Percentiles rank a stretch among this genome's conserved stretches.
Evolutionary conservation across 2,113 vertebrate genomes (phyloP).

Genomic region (Probosciger aterrimus): DNA sequence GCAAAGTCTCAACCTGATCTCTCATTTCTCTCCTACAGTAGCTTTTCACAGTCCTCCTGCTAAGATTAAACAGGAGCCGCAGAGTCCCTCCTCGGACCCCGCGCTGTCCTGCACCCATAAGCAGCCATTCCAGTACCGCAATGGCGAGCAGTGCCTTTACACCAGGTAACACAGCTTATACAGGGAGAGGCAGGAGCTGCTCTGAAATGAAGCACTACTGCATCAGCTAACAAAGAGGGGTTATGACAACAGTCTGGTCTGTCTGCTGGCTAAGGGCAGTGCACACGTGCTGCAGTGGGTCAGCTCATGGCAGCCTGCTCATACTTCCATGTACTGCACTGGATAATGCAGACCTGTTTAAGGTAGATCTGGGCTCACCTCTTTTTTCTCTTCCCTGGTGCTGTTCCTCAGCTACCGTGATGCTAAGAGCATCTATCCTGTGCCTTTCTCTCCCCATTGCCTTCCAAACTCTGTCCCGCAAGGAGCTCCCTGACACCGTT

Average conservation of each 20-base stretch:
- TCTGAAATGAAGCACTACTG: background rate
- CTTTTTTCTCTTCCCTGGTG: too few species aligned
- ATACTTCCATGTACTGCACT: rapidly evolving
- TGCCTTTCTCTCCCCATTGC: background rate
- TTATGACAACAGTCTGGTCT: rapidly evolving
- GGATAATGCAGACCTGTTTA: too few species aligned
- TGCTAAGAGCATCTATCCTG: rapidly evolving
- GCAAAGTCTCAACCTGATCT: background rate
- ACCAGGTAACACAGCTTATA: conserved; percentile 75
- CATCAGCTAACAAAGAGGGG: rapidly evolving
- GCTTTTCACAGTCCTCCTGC: conserved; percentile 95
- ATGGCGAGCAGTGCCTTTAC: conserved; percentile 95
- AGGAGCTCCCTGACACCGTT: background rate
- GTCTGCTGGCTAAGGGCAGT: background rate
- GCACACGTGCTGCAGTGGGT: rapidly evolving
- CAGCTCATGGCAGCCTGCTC: background rate
- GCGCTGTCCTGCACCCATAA: conserved; percentile 88
- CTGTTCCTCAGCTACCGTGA: background rate
- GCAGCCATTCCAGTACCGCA: conserved; percentile 81
- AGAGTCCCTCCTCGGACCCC: conserved; percentile 85
- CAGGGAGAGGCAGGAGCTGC: background rate
- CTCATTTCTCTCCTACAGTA: conserved; percentile 73
- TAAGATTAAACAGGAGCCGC: conserved; percentile 94
- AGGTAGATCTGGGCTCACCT: background rate
- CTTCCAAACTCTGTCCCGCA: background rate